Evolutionary conservation across 2,113 vertebrate species (phyloP), one percentile per base, ranked within the genome.

Genomic region (Nicator chloris): DNA sequence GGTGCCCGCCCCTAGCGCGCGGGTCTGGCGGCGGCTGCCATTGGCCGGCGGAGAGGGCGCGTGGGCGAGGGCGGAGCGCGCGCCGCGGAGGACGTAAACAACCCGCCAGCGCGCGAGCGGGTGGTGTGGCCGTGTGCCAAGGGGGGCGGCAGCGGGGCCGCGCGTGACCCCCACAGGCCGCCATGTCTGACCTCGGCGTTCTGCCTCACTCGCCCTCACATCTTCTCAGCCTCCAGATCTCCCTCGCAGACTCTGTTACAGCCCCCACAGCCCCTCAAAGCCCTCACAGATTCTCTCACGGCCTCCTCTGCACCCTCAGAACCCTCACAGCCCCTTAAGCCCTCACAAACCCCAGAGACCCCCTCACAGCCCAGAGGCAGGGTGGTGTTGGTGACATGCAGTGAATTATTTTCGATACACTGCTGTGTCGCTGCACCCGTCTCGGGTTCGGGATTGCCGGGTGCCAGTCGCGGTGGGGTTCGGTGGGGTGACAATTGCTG

Each of bases 61-160:
- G 72, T 45, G 44, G 53, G 71, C n/a, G 59, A 49, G 45, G 21
- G 30, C 39, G n/a, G 78, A 13, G 82, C 27, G 49, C 76, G 50
- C 24, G 79, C 71, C 4, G 65, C 51, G 19, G 57, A 64, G 47
- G 85, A 90, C 64, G 94, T 96, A 97, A 97, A 97, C 93, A 97
- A 95, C 5, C 8, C 18, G 66, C 2, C 37, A 4, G 91, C 59
- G 88, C 82, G 76, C 30, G 70, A 8, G 78, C 18, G 70, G 28
- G 54, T 26, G 54, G 56, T 73, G 53, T 4, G n/a, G n/a, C n/a
- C n/a, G n/a, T n/a, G n/a, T n/a, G n/a, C n/a, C n/a, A n/a, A n/a
- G 42, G 42, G 42, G 5, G 28, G 35, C 19, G 35, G 40, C 9
- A 19, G 45, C 6, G 39, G 33, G 6, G 30, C 7, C 5, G 44